Evolutionary conservation across 2,113 vertebrate genomes (phyloP).

Genomic region (Anolis carolinensis): DNA sequence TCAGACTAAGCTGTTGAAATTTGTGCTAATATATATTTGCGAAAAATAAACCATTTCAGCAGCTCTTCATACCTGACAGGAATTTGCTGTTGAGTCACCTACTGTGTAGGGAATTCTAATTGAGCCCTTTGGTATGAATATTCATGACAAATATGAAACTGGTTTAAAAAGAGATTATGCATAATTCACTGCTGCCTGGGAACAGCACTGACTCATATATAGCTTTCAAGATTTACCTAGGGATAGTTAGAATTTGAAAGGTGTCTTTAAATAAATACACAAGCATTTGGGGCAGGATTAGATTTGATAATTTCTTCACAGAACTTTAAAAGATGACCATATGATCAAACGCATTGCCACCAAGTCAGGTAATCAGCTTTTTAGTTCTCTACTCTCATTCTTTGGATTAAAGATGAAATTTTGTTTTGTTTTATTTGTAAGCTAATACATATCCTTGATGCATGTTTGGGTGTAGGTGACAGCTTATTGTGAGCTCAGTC

Average conservation of each 20-base stretch:
- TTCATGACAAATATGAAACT: constrained; percentile 58
- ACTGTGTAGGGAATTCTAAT: constrained; percentile 38
- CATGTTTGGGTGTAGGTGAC: not conserved
- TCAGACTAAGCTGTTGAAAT: not conserved
- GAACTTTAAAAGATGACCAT: not conserved
- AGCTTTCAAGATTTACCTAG: constrained; percentile 59
- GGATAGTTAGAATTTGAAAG: constrained; percentile 59
- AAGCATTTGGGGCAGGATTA: constrained; percentile 37
- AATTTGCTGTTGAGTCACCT: constrained; percentile 15
- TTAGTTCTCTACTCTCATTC: not conserved
- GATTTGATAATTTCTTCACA: constrained; percentile 31
- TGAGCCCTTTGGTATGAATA: constrained; percentile 63
- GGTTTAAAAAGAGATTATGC: constrained; percentile 63
- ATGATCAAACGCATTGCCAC: not conserved
- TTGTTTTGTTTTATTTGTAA: not conserved
- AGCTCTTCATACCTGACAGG: constrained; percentile 13
- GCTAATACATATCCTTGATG: not conserved
- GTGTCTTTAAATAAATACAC: constrained; percentile 48
- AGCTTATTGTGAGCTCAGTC: not conserved
- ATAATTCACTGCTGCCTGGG: constrained; percentile 66
- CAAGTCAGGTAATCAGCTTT: not conserved
- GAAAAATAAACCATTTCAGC: not conserved
- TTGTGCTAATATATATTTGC: constrained; percentile 4
- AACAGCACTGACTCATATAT: constrained; percentile 48
- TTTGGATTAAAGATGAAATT: not conserved